phyloP scores from a whole-genome alignment of 2,888 invertebrate species.

The Campoplex capitator region DNA sequence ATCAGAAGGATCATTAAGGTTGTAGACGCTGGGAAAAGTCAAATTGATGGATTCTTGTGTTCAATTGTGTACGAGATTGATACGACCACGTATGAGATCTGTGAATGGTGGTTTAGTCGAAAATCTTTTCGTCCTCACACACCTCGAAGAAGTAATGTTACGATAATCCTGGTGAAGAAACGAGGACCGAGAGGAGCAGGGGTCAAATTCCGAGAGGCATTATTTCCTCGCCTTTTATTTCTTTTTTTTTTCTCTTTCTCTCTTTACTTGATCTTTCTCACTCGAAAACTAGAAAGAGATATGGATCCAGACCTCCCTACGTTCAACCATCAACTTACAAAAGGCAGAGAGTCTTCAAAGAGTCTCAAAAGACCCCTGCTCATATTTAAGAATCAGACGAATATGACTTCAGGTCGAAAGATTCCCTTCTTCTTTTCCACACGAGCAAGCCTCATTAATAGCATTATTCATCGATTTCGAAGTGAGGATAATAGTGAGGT shows the following conservation, averaged over 20 bases:
- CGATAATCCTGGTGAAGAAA: constrained; percentile 25
- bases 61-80: constrained; percentile 47
- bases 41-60: constrained; percentile 54
- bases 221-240: constrained; percentile 79
- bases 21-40: constrained; percentile 32
- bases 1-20: constrained; percentile 42
- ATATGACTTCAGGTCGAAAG: constrained; percentile 35
- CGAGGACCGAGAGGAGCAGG: constrained; percentile 77
- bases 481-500: background rate
- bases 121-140: constrained; percentile 37
- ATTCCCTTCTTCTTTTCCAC: constrained; percentile 70
- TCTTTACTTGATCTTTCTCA: constrained; percentile 20
- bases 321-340: constrained; percentile 77
- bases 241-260: constrained; percentile 14
- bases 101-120: constrained; percentile 1
- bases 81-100: constrained; percentile 30
- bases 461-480: constrained; percentile 78
- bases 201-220: constrained; percentile 84
- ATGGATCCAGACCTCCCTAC: constrained; percentile 11
- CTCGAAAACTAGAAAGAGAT: constrained; percentile 34
- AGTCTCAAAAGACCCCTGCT: constrained; percentile 75
- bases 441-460: constrained; percentile 81
- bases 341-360: constrained; percentile 71
- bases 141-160: background rate
- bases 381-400: constrained; percentile 17